Percentiles rank a stretch among this genome's conserved stretches.
Conservation (phyloP, 2,888 invertebrate species). For the Pachycephus smyrnensis region DNA sequence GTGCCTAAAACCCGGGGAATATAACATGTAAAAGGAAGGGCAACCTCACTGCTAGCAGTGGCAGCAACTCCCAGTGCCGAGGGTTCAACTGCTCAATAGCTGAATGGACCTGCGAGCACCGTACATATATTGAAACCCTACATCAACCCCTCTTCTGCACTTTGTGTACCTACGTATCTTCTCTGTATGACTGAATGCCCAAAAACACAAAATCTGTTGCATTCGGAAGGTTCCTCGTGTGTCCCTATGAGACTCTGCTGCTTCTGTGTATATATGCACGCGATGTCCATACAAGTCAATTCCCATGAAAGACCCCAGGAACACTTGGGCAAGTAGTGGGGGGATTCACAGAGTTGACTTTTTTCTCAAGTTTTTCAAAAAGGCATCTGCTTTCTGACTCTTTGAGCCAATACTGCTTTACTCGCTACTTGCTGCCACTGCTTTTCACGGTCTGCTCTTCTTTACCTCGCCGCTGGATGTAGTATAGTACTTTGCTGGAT, state of each 20-base stretch:
- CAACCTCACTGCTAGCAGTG: slow-evolving; percentile 36
- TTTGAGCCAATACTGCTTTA: background rate
- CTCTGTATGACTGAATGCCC: slow-evolving; percentile 52
- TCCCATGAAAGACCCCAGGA: slow-evolving; percentile 45
- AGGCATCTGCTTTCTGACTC: background rate
- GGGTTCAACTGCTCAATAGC: slow-evolving; percentile 50
- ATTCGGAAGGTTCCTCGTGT: slow-evolving; percentile 15
- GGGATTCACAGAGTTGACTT: background rate
- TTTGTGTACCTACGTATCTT: slow-evolving; percentile 27
- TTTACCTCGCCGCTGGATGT: background rate
- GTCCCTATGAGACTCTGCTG: background rate
- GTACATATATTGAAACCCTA: slow-evolving; percentile 9
- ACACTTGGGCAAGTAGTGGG: background rate
- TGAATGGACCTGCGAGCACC: slow-evolving; percentile 39
- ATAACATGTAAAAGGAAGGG: slow-evolving; percentile 53
- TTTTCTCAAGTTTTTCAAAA: background rate
- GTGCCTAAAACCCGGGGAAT: slow-evolving; percentile 58
- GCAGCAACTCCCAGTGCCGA: slow-evolving; percentile 18
- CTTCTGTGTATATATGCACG: background rate
- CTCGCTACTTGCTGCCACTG: background rate
- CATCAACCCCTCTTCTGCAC: slow-evolving; percentile 13
- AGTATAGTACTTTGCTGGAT: background rate
- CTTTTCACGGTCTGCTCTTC: background rate
- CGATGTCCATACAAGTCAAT: slow-evolving; percentile 31
- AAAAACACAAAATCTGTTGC: slow-evolving; percentile 57